Percentiles rank a stretch among this genome's conserved stretches.
These are phyloP conservation scores for Sebastes flavidus DNA, from an alignment of 2,797 vertebrate genomes.

Conservation along the genomic window DNA sequence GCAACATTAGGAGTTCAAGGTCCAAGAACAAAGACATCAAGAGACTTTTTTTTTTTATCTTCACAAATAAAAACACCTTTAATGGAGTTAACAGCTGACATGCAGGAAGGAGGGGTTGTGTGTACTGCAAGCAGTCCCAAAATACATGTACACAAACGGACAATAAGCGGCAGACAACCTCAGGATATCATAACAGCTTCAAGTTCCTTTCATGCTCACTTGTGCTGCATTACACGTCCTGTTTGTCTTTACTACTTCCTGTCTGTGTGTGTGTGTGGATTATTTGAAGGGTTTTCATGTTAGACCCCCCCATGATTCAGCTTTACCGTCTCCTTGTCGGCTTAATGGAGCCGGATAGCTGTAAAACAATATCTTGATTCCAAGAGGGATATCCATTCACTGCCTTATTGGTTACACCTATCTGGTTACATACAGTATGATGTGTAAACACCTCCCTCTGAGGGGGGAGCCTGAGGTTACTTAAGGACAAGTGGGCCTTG, in stretches of 20 bases:
- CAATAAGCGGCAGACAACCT: conserved; percentile 5
- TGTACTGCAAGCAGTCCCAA: conserved; percentile 6
- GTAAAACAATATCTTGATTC: conserved; percentile 52
- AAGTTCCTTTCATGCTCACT: conserved; percentile 38
- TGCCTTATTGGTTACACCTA: conserved; percentile 51
- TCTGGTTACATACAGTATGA: conserved; percentile 47
- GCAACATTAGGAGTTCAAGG: conserved; percentile 15
- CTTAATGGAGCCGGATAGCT: conserved; percentile 46
- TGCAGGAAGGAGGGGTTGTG: conserved; percentile 44
- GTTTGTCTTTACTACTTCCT: conserved; percentile 68
- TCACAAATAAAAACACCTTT: conserved; percentile 62
- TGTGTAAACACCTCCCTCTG: neutral
- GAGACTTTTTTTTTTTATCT: conserved; percentile 5
- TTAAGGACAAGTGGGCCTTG: conserved; percentile 31
- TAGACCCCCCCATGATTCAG: neutral
- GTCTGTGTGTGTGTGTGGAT: neutral
- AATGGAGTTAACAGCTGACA: conserved; percentile 58
- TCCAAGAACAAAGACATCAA: conserved; percentile 44
- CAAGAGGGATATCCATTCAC: conserved; percentile 13
- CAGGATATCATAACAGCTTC: conserved; percentile 28
- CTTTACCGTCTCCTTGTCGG: neutral
- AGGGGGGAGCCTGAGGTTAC: conserved; percentile 37
- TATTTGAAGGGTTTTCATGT: conserved; percentile 17
- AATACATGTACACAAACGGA: conserved; percentile 1
- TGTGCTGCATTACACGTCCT: conserved; percentile 45